Evolutionary conservation across 2,113 vertebrate species (phyloP).

Genomic region (Myotis yumanensis): DNA sequence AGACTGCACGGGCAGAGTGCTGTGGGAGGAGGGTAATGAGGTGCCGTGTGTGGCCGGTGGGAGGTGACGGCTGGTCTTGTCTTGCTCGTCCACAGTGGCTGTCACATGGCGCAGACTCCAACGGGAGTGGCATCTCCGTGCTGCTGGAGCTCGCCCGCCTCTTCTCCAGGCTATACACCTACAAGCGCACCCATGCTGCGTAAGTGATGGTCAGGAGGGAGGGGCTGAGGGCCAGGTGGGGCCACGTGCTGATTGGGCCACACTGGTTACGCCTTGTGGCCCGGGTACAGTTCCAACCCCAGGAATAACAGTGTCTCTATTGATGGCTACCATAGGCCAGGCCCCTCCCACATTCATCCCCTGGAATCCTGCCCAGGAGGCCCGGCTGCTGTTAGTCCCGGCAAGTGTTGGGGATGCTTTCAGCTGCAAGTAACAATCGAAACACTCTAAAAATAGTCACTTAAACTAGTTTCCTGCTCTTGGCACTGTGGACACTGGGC

Average conservation of each 20-base stretch:
- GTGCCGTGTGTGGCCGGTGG: fast-evolving
- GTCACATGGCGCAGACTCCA: constrained; percentile 96
- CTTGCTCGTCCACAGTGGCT: constrained; percentile 89
- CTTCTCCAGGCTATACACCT: constrained; percentile 98
- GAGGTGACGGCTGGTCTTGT: fast-evolving
- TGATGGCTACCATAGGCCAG: background rate
- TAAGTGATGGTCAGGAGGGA: constrained; percentile 70
- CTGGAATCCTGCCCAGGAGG: background rate
- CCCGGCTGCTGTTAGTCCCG: background rate
- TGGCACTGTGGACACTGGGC: fast-evolving
- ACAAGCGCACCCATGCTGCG: constrained; percentile 97
- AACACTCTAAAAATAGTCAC: background rate
- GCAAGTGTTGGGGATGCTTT: background rate
- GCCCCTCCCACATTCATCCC: background rate
- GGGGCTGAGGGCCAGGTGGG: background rate
- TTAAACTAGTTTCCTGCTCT: background rate
- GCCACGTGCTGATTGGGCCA: background rate
- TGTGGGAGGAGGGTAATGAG: fast-evolving
- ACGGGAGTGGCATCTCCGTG: constrained; percentile 93
- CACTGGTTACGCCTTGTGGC: background rate
- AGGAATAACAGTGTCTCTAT: background rate
- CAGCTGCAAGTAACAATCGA: background rate
- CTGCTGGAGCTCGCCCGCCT: constrained; percentile 96
- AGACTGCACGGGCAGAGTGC: no score
- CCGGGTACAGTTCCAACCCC: background rate